These are phyloP conservation scores for Cladorhizidae sp. DNA, from an alignment of 37 sponge, comb jelly and placozoan species.

Conservation along the genomic window DNA sequence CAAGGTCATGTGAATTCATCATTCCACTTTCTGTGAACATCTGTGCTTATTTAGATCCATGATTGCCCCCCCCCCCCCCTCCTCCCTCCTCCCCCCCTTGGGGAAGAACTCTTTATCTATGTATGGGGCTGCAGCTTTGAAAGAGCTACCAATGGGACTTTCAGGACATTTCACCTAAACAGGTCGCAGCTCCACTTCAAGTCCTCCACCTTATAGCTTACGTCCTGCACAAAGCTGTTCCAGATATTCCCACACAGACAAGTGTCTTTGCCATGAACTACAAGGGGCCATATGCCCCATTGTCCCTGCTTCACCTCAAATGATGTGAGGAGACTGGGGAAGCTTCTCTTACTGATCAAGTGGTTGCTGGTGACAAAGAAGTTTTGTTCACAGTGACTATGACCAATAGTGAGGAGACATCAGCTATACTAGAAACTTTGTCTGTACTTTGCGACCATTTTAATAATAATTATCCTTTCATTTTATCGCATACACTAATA, in stretches of 20 bases:
- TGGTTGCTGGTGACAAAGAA: background rate
- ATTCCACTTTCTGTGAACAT: too few species aligned
- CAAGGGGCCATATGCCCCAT: conserved; percentile 45
- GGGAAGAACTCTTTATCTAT: conserved; percentile 77
- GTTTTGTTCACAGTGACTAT: conserved; percentile 49
- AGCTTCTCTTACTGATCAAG: background rate
- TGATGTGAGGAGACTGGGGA: background rate
- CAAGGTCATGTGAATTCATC: conserved; percentile 74
- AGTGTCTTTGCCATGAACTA: background rate
- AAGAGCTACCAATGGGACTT: conserved; percentile 65
- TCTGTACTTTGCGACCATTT: conserved; percentile 74
- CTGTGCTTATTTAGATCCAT: conserved; percentile 84
- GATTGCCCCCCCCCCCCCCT: too few species aligned
- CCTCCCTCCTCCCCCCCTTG: too few species aligned
- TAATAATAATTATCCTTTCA: too few species aligned
- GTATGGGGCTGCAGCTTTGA: conserved; percentile 83
- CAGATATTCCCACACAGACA: background rate
- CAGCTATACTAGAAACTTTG: conserved; percentile 44
- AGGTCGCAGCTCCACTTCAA: conserved; percentile 51
- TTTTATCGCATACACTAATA: too few species aligned
- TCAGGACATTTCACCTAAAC: conserved; percentile 65
- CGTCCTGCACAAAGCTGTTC: background rate
- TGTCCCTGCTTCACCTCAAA: conserved; percentile 54
- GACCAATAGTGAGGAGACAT: conserved; percentile 52
- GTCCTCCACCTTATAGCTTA: conserved; percentile 60